A percentile compares a stretch with the other conserved stretches of the same genome.
These are phyloP conservation scores for Turdus rufiventris DNA, from an alignment of 2,113 vertebrate genomes.

Conservation along the genomic window DNA sequence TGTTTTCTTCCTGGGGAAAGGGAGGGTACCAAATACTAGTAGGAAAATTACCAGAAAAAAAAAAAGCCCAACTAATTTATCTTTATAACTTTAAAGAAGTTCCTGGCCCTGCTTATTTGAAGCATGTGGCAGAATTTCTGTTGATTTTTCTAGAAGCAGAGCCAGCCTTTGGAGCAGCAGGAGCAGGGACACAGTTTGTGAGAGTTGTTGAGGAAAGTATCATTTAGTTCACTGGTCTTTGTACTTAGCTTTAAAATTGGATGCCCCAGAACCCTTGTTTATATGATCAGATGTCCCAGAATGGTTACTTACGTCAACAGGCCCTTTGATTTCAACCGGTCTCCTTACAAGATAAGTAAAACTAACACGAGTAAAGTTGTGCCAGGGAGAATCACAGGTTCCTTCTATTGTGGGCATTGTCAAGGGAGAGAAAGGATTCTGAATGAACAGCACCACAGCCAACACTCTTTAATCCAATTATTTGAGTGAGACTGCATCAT, in stretches of 20 bases:
- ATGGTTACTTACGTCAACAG: background rate
- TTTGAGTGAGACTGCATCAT: background rate
- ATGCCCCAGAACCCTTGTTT: background rate
- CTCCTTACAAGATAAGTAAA: background rate
- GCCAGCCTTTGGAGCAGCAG: background rate
- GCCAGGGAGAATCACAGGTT: background rate
- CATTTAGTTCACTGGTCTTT: background rate
- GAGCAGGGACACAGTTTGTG: background rate
- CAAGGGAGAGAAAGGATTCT: background rate
- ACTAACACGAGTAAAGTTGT: background rate
- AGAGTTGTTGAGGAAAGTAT: background rate
- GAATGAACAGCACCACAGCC: background rate
- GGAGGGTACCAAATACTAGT: background rate
- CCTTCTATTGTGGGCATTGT: background rate
- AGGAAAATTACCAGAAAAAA: background rate
- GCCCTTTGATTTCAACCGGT: background rate
- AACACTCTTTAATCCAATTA: background rate
- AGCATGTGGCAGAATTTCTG: background rate
- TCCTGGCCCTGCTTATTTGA: background rate
- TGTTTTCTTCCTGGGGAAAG: background rate
- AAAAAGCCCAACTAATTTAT: conserved; percentile 31
- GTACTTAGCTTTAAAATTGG: background rate
- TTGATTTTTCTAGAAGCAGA: background rate
- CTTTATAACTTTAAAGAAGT: background rate
- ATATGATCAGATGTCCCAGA: background rate